Base-by-base conservation (phyloP, 2,797 vertebrate genomes). In the Epinephelus awoara region DNA sequence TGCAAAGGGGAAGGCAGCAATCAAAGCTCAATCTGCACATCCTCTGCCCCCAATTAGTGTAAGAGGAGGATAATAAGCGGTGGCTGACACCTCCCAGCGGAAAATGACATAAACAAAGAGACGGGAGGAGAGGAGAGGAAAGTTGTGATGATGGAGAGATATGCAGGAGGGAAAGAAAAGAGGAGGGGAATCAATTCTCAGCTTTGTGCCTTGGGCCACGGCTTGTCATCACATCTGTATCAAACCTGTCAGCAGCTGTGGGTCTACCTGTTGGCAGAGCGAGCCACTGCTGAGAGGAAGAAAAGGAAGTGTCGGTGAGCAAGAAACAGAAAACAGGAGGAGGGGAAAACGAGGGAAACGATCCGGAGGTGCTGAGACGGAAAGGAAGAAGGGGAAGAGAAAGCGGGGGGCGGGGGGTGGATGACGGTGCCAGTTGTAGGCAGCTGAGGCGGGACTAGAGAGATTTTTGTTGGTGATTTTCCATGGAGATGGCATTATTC, bases 41-140 rank as follows among this genome's bases (percentile, higher is more conserved):
- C 69, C 79, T 90, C 67, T 88, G 82, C 56, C 76, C 87, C 84
- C 89, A 92, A 92, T 94, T 93, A 93, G 86, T 75, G 82, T 77
- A 84, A 80, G 54, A 81, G 52, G 72, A 76, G 80, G 56, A 77
- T 75, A 85, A 85, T 87, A 82, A 87, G 84, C 50, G 9, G 50
- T 25, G 56, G 59, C 88, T 84, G 85, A 82, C 85, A 83, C 77
- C 78, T 80, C 67, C 84, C 85, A 49, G 44, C 1, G 69, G 88
- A 83, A 71, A 71, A 47, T 46, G 42, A 55, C 73, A 80, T 2
- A 72, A 82, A 85, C 82, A 80, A 74, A 69, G 74, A 80, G 81
- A 70, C 10, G 14, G 10, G 11, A 51, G 3, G 42, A 23, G 50
- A 34, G 7, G 34, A 34, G 34, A 23, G 34, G 61, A 5, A 58